Conservation (phyloP, 2,888 invertebrate species). For the Parnassius apollo region DNA sequence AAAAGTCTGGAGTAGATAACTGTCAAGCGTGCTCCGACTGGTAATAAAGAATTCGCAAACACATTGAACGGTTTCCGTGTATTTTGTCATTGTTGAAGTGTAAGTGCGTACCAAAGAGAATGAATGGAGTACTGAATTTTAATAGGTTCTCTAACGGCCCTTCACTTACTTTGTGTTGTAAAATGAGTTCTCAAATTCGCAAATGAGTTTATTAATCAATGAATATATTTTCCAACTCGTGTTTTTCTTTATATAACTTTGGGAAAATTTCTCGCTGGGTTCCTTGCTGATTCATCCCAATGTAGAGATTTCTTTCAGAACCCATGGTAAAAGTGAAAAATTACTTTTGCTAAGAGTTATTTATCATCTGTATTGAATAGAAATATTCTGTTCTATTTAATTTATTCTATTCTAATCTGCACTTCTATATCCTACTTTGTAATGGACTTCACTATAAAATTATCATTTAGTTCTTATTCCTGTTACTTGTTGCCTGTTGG, state of each 20-base stretch:
- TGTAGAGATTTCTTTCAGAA: no score
- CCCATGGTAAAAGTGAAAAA: no score
- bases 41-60: conserved; percentile 70
- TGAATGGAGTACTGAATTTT: conserved; percentile 72
- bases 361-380: no score
- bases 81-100: conserved; percentile 73
- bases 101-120: conserved; percentile 44
- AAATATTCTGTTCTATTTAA: no score
- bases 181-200: conserved; percentile 4
- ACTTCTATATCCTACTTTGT: conserved; percentile 21
- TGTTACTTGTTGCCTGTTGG: not conserved
- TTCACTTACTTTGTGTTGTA: conserved; percentile 11
- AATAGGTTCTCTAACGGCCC: conserved; percentile 41
- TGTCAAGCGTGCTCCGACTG: conserved; percentile 64
- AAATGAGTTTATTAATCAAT: no score
- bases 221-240: no score
- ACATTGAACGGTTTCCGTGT: conserved; percentile 70
- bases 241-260: no score
- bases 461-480: conserved; percentile 26
- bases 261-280: no score
- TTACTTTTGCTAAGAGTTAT: no score
- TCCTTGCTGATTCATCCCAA: no score
- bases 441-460: conserved; percentile 26
- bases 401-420: conserved; percentile 3
- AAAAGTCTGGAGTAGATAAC: conserved; percentile 61